Evolutionary conservation across 2,888 invertebrate species (phyloP).

Genomic region (Apamea epomidion): DNA sequence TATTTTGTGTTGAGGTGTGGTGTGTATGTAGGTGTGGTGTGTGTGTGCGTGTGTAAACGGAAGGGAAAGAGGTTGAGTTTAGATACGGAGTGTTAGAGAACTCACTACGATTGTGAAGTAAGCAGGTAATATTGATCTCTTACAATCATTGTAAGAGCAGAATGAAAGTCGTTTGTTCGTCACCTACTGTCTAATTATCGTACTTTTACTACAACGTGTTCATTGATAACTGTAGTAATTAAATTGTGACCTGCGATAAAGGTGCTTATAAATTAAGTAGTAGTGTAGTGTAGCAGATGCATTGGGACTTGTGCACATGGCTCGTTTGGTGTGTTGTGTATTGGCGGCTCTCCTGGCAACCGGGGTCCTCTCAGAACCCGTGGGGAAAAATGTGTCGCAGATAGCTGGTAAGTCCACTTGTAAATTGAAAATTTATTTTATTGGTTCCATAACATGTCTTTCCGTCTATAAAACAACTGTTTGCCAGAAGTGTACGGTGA

Average conservation of each 20-base stretch:
- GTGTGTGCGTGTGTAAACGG: no score
- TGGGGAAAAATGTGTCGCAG: constrained; percentile 68
- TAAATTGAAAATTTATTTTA: background rate
- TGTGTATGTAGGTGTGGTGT: no score
- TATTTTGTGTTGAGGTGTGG: no score
- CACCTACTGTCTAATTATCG: constrained; percentile 46
- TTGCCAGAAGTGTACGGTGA: background rate
- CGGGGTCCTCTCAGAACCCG: constrained; percentile 77
- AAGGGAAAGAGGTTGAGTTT: no score
- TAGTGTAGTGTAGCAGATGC: constrained; percentile 52
- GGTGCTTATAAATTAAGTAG: constrained; percentile 72
- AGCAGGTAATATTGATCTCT: constrained; percentile 32
- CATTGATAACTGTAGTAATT: constrained; percentile 56
- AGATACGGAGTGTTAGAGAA: no score
- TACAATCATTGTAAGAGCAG: constrained; percentile 39
- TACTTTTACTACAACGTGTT: constrained; percentile 53
- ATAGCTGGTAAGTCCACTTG: constrained; percentile 80
- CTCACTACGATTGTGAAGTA: no score
- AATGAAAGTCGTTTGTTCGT: constrained; percentile 56
- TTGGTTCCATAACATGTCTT: background rate
- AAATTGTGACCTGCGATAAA: constrained; percentile 65
- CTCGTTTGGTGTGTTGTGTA: constrained; percentile 80
- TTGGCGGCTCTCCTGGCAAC: constrained; percentile 81
- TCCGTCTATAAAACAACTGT: background rate
- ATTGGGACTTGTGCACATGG: constrained; percentile 79